Conservation (phyloP, 2,888 invertebrate genomes). For the Phengaris arion region DNA sequence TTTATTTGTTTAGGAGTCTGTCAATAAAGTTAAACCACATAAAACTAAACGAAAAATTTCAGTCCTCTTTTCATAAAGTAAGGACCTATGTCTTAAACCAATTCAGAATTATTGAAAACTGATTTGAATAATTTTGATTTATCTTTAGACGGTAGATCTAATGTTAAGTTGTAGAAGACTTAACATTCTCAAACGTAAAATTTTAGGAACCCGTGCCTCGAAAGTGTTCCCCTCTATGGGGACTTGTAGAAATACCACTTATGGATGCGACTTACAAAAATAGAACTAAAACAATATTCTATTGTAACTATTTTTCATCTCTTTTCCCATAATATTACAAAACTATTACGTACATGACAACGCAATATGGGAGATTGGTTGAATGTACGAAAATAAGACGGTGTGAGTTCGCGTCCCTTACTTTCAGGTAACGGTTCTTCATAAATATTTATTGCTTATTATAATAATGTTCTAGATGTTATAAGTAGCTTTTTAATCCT, state of each 20-base stretch:
- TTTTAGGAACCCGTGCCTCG: too few species aligned
- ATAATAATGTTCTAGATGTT: constrained; percentile 10
- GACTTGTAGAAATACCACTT: too few species aligned
- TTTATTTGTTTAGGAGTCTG: background rate
- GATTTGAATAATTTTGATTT: too few species aligned
- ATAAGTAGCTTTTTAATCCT: constrained; percentile 19
- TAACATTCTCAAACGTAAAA: too few species aligned
- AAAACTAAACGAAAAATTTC: background rate
- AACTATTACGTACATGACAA: background rate
- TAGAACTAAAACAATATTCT: too few species aligned
- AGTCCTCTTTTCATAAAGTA: background rate
- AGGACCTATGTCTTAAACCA: too few species aligned
- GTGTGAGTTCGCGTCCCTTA: background rate
- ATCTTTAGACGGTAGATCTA: too few species aligned
- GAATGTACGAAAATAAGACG: background rate
- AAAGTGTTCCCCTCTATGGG: too few species aligned
- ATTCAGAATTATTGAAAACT: too few species aligned
- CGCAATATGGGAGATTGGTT: background rate
- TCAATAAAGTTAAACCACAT: background rate
- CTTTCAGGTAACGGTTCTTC: background rate
- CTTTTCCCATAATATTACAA: background rate
- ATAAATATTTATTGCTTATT: constrained; percentile 15
- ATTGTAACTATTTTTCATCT: too few species aligned
- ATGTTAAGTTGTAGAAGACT: too few species aligned
- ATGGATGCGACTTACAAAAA: too few species aligned